These are phyloP conservation scores for Perca flavescens DNA, from an alignment of 2,113 vertebrate genomes.

Conservation along the genomic window DNA sequence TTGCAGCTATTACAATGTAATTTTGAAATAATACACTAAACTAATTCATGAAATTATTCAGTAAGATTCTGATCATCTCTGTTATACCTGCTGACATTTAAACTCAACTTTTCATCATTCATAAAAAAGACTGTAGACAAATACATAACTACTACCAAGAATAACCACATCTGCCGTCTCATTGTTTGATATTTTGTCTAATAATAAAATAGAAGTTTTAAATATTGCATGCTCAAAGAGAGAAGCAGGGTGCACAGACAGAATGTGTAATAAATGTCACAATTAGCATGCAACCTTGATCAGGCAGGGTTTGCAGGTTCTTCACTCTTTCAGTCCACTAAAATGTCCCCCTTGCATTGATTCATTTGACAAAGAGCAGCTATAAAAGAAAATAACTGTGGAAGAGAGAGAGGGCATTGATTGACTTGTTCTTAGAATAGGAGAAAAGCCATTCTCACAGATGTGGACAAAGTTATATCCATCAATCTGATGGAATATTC, in stretches of 20 bases:
- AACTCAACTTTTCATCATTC: background rate
- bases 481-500: slow-evolving; percentile 44
- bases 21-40: background rate
- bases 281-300: slow-evolving; percentile 59
- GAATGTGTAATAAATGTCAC: slow-evolving; percentile 57
- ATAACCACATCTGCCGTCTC: background rate
- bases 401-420: slow-evolving; percentile 18
- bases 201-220: background rate
- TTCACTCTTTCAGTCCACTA: slow-evolving; percentile 47
- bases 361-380: slow-evolving; percentile 46
- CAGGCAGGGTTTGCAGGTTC: background rate
- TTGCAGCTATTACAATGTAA: background rate
- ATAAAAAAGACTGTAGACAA: background rate
- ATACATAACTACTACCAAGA: background rate
- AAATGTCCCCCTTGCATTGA: slow-evolving; percentile 53
- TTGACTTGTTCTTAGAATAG: slow-evolving; percentile 32
- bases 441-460: background rate
- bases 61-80: background rate
- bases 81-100: background rate
- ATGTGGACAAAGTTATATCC: slow-evolving; percentile 33
- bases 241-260: slow-evolving; percentile 9
- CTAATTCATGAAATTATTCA: background rate
- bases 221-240: background rate
- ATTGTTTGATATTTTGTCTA: slow-evolving; percentile 16
- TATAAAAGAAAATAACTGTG: slow-evolving; percentile 23